These are phyloP conservation scores for Oscheius sp. DNA, from an alignment of 2,888 invertebrate genomes.

Conservation along the genomic window DNA sequence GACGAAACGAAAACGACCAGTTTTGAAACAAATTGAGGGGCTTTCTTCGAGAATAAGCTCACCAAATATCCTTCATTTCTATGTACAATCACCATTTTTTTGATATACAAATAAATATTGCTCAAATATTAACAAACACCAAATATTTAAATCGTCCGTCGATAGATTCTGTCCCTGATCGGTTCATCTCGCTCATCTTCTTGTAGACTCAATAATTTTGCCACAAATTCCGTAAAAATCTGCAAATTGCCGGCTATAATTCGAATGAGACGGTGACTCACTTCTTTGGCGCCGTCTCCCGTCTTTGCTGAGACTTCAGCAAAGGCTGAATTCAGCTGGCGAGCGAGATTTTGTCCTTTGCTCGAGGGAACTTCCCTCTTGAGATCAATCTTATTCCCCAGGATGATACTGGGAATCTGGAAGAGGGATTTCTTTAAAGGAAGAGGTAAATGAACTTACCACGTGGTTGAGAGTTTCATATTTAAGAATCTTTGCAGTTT, in stretches of 20 bases:
- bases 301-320: conserved; percentile 34
- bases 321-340: conserved; percentile 20
- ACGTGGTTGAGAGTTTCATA: conserved; percentile 22
- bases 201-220: conserved; percentile 5
- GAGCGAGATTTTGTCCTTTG: conserved; percentile 14
- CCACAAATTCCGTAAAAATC: conserved; percentile 15
- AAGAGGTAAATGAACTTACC: neutral
- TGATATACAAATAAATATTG: too few species aligned
- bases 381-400: conserved; percentile 26
- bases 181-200: neutral
- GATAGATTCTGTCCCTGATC: neutral
- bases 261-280: neutral
- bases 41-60: too few species aligned
- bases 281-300: conserved; percentile 21
- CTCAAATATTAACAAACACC: neutral
- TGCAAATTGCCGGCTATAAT: neutral
- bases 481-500: conserved; percentile 5
- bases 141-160: conserved; percentile 13
- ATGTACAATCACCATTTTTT: too few species aligned
- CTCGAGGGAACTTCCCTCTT: conserved; percentile 7
- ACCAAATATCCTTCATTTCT: too few species aligned
- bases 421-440: neutral
- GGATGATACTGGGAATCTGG: conserved; percentile 25
- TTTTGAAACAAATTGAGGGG: too few species aligned
- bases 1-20: too few species aligned